Conservation (phyloP, 2,113 vertebrate species). For the Plecturocebus donacophilus region DNA sequence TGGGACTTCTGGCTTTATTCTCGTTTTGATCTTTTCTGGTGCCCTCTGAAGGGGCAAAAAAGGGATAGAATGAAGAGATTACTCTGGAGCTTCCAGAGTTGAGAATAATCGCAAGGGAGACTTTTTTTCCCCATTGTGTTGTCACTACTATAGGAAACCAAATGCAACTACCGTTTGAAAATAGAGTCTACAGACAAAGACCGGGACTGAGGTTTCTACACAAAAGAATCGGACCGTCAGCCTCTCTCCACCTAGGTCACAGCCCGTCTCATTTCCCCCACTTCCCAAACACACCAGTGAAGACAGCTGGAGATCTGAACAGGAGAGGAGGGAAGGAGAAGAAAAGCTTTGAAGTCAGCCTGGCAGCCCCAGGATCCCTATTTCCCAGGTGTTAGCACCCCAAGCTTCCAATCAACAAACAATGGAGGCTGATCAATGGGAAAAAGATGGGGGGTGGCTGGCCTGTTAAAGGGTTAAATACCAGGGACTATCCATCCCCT, state of each 20-base stretch:
- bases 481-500: background rate
- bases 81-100: slow-evolving; percentile 18
- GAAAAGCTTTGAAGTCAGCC: slow-evolving; percentile 38
- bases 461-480: slow-evolving; percentile 14
- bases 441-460: background rate
- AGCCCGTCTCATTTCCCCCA: background rate
- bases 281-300: background rate
- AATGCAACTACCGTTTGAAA: background rate
- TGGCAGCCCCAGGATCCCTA: background rate
- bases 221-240: slow-evolving; percentile 54
- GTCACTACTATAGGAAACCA: background rate
- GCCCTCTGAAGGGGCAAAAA: slow-evolving; percentile 6
- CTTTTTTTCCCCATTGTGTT: background rate
- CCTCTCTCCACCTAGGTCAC: background rate
- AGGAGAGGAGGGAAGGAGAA: background rate
- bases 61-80: background rate
- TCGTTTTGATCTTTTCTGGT: slow-evolving; percentile 14
- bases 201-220: slow-evolving; percentile 3
- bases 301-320: slow-evolving; percentile 38
- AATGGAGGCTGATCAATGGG: slow-evolving; percentile 34
- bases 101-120: background rate
- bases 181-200: slow-evolving; percentile 62
- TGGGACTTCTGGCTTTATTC: slow-evolving; percentile 20
- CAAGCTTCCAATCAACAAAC: slow-evolving; percentile 42
- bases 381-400: slow-evolving; percentile 59